Evolutionary conservation across 1,140 invertebrate genomes (phyloP), one percentile per base, ranked within the genome.

Genomic region (Drosophila elegans): DNA sequence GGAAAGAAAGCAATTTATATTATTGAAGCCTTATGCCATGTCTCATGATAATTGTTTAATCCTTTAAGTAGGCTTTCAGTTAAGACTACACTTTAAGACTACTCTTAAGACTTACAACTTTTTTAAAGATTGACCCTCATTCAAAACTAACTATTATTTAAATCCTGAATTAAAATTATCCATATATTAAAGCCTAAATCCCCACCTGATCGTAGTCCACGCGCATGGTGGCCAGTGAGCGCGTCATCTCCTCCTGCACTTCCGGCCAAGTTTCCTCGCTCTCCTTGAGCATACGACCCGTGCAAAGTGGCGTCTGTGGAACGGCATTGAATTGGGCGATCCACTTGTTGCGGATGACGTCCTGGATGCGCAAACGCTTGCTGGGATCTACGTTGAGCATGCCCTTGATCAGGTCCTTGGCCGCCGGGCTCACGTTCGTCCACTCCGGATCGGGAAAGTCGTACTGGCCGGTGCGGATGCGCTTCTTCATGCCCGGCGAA

Each of bases 401-500:
- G 36, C 96, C 96, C 82, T 95, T 95, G 69, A 99, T 99, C 41
- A 99, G 94, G 92, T 98, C 97, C 93, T 99, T 99, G 0, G 98
- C 98, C 92, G 98, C 97, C 62, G 95, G 93, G 44, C 98, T 99
- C 0, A 99, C 98, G 89, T 97, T 96, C 59, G 96, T 95, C 98
- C 98, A 99, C 93, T 99, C 99, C 0, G 98, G 97, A 78, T 96
- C 95, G 0, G 98, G 98, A 92, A 99, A 99, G 83, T 98, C 97
- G 92, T 99, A 99, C 91, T 99, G 97, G 4, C 98, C 98, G 49
- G 97, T 95, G 66, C 97, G 94, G 84, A 99, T 99, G 56, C 98
- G 94, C 93, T 97, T 98, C 93, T 99, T 99, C 99, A 99, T 99
- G n/a, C 99, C 98, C 0, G 99, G 98, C 32, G 98, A 99, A 81